These are phyloP conservation scores for Sabatieria punctata DNA, from an alignment of 2,888 invertebrate species.

Conservation along the genomic window DNA sequence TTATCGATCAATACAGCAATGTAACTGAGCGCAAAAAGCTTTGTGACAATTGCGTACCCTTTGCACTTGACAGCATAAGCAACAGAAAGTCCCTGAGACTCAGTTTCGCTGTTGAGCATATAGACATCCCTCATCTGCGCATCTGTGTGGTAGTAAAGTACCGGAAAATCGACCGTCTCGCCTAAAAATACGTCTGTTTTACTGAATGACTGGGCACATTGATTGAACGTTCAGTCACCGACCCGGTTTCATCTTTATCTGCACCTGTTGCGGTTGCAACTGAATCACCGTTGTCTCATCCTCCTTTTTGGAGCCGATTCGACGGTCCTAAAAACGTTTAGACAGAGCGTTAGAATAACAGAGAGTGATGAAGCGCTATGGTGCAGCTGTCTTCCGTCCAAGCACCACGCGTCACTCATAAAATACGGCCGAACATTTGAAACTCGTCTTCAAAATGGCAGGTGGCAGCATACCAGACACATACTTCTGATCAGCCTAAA, in stretches of 20 bases:
- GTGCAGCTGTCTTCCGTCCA: too few relatives aligned
- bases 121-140: constrained; percentile 16
- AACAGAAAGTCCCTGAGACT: constrained; percentile 2
- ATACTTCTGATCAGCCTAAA: too few relatives aligned
- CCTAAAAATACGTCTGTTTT: constrained; percentile 12
- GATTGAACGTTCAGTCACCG: neutral
- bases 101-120: constrained; percentile 20
- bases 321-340: constrained; percentile 16
- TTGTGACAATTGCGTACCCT: neutral
- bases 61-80: neutral
- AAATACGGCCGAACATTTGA: too few relatives aligned
- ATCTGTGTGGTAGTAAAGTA: constrained; percentile 22
- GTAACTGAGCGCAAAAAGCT: too few relatives aligned
- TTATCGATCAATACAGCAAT: too few relatives aligned
- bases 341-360: too few relatives aligned
- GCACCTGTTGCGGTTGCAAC: constrained; percentile 23
- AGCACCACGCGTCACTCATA: too few relatives aligned
- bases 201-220: neutral
- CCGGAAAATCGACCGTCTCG: constrained; percentile 18
- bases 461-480: too few relatives aligned
- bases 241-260: constrained; percentile 24
- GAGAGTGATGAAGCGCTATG: too few relatives aligned
- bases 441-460: too few relatives aligned
- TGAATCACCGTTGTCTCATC: constrained; percentile 20
- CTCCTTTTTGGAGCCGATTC: constrained; percentile 16